These are phyloP conservation scores for Strigamia maritima DNA, from an alignment of 2,888 invertebrate species.

Conservation along the genomic window DNA sequence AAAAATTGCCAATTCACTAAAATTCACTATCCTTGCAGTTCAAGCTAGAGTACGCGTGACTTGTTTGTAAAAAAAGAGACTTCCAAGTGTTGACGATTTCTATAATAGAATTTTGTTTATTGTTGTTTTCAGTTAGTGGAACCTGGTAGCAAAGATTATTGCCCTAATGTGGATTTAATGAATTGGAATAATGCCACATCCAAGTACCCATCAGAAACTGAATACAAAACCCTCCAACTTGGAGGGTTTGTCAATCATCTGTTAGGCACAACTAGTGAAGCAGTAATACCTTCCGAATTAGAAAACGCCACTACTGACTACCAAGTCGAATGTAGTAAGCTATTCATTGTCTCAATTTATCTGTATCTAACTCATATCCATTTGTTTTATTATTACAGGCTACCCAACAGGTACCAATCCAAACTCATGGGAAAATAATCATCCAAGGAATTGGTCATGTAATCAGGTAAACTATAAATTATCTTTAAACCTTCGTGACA, in stretches of 20 bases:
- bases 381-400: not conserved
- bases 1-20: no score
- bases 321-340: not conserved
- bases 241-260: not conserved
- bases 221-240: not conserved
- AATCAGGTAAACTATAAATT: not conserved
- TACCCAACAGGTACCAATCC: not conserved
- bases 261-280: not conserved
- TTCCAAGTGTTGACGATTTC: no score
- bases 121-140: constrained; percentile 4
- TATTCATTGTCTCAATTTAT: no score
- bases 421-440: not conserved
- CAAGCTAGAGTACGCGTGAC: no score
- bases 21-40: no score
- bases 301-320: not conserved
- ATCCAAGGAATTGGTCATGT: constrained; percentile 22
- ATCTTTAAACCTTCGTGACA: no score
- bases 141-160: not conserved
- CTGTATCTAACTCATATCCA: not conserved
- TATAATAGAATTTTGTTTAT: not conserved
- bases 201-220: not conserved
- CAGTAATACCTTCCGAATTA: not conserved
- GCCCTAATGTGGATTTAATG: not conserved
- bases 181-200: not conserved
- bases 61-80: no score